A percentile compares a stretch with the other conserved stretches of the same genome.
Conservation (phyloP, 2,797 vertebrate genomes). For the Pangasius krempfi region DNA sequence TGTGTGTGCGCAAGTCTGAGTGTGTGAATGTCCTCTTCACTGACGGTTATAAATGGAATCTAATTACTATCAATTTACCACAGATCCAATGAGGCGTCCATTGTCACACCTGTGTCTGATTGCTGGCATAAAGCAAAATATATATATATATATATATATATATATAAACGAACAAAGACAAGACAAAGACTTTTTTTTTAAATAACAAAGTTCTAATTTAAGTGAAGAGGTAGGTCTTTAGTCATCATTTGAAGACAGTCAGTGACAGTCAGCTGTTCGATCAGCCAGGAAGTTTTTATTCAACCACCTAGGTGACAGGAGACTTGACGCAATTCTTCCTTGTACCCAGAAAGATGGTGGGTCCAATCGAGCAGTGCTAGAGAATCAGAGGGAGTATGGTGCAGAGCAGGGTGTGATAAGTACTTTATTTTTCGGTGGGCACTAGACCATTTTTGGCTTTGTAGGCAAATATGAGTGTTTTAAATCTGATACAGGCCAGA, state of each 20-base stretch:
- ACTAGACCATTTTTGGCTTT: slow-evolving; percentile 3
- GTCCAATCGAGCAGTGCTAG: background rate
- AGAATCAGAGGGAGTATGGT: background rate
- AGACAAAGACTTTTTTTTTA: background rate
- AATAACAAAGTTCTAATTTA: background rate
- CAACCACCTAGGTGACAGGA: background rate
- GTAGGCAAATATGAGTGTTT: too few relatives aligned
- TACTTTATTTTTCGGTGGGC: background rate
- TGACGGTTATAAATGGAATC: slow-evolving; percentile 52
- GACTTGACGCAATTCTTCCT: background rate
- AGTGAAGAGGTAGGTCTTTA: background rate
- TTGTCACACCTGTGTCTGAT: slow-evolving; percentile 15
- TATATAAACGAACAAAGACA: background rate
- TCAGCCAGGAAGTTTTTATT: background rate
- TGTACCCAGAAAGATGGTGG: background rate
- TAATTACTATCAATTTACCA: slow-evolving; percentile 54
- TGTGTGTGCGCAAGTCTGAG: slow-evolving; percentile 17
- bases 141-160: background rate
- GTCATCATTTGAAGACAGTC: background rate
- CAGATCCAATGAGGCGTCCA: slow-evolving; percentile 32
- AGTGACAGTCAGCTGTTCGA: background rate
- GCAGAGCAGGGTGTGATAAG: background rate
- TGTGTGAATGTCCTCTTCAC: slow-evolving; percentile 22
- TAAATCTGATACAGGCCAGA: background rate
- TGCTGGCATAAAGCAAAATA: background rate